Conservation (phyloP, 1,140 invertebrate species). For the Bombus confusus region DNA sequence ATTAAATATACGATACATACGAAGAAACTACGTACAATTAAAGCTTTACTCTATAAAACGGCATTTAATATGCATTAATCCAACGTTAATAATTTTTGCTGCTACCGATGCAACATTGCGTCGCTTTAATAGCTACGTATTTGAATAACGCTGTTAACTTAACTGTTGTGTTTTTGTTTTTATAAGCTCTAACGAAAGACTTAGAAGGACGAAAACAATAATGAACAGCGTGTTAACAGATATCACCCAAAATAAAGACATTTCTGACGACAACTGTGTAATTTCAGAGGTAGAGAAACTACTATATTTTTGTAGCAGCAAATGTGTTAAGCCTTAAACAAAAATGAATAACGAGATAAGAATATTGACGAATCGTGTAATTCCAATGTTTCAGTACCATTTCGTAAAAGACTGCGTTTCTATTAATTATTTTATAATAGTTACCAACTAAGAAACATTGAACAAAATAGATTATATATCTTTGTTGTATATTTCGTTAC, state of each 20-base stretch:
- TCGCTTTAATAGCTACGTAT: neutral
- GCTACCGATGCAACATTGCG: neutral
- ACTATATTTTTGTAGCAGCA: neutral
- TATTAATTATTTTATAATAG: neutral
- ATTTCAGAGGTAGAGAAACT: neutral
- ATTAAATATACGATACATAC: no score
- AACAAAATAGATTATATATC: neutral
- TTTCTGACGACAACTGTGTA: neutral
- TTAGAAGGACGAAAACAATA: neutral
- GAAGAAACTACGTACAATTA: no score
- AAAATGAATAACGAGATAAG: neutral
- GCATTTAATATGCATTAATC: neutral
- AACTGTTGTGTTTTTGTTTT: neutral
- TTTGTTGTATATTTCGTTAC: neutral
- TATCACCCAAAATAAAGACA: neutral
- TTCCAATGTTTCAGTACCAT: neutral
- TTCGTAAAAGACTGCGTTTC: neutral
- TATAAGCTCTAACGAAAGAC: neutral
- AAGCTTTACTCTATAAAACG: no score
- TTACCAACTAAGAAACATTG: neutral
- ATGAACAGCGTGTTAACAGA: neutral
- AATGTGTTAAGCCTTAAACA: neutral
- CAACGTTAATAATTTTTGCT: neutral
- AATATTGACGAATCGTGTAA: neutral
- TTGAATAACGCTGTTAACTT: neutral